phyloP scores from a whole-genome alignment of 2,113 vertebrate species.

The Pangasianodon hypophthalmus region DNA sequence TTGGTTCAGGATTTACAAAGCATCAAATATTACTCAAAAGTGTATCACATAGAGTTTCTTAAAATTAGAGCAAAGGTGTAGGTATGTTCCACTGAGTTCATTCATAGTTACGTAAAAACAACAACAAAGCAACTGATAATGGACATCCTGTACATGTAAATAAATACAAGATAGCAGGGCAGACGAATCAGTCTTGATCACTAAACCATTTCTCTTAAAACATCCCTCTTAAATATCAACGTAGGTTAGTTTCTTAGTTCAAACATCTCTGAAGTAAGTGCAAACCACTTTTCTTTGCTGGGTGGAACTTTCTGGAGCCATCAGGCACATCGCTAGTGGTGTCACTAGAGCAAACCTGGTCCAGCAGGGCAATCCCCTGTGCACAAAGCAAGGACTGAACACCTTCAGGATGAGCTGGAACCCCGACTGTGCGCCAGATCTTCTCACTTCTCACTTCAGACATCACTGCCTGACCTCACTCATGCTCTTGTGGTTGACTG shows the following conservation, averaged over 20 bases:
- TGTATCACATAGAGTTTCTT: background rate
- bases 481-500: background rate
- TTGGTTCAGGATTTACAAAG: background rate
- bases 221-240: background rate
- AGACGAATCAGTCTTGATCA: background rate
- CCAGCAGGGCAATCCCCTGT: background rate
- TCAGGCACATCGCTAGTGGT: background rate
- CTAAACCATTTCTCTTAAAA: background rate
- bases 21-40: background rate
- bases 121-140: background rate
- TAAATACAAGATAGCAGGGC: background rate
- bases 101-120: background rate
- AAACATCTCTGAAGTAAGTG: background rate
- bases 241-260: background rate
- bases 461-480: background rate
- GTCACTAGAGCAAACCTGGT: background rate
- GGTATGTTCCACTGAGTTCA: background rate
- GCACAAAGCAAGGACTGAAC: background rate
- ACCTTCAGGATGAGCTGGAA: background rate
- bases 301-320: background rate
- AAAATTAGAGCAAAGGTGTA: background rate
- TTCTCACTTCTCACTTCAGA: background rate
- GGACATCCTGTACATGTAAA: background rate
- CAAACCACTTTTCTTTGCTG: background rate
- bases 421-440: background rate